Evolutionary conservation across 2,113 vertebrate genomes (phyloP), one percentile per base, ranked within the genome.

Genomic region (Chaetops frenatus): DNA sequence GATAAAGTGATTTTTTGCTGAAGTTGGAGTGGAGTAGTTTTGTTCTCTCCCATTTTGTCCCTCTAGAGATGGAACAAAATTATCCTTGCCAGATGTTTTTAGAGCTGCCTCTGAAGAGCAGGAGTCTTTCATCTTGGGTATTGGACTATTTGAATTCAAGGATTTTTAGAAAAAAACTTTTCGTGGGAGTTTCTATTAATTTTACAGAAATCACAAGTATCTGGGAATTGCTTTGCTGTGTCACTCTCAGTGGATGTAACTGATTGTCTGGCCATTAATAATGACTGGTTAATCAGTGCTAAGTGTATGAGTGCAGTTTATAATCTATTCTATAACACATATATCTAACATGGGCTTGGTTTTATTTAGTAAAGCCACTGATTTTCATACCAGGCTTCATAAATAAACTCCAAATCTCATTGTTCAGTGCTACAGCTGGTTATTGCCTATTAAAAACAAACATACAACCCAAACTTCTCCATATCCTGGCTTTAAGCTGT

Each of bases 1-100:
- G 47, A 81, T 51, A 86, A 91, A 91, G 58, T 80, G 2, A 4
- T 61, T 69, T 90, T 87, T 79, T 82, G 58, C 86, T 64, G 16
- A 80, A 65, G 47, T 40, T 71, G 74, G 35, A 81, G 48, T 2
- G 21, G 7, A 83, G 48, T 62, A 31, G 47, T 50, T 95, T 36
- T 62, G 36, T 85, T 86, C 86, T 85, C 51, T 86, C 81, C 19
- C 0, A 0, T 86, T 83, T 31, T 73, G 84, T 73, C 56, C 60
- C 76, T 81, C 21, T 35, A 5, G 81, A 80, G 51, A 44, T 66
- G 65, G 91, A 84, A 86, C 56, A 84, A 61, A 86, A 45, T 78
- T 45, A 86, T 88, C 72, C 51, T 81, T 83, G 83, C 76, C 88
- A 96, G 91, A 71, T 95, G 92, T 86, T 94, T 77, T 62, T 48